A percentile compares a stretch with the other conserved stretches of the same genome.
Evolutionary conservation across 2,888 invertebrate species (phyloP).

Genomic region (Allacma fusca): DNA sequence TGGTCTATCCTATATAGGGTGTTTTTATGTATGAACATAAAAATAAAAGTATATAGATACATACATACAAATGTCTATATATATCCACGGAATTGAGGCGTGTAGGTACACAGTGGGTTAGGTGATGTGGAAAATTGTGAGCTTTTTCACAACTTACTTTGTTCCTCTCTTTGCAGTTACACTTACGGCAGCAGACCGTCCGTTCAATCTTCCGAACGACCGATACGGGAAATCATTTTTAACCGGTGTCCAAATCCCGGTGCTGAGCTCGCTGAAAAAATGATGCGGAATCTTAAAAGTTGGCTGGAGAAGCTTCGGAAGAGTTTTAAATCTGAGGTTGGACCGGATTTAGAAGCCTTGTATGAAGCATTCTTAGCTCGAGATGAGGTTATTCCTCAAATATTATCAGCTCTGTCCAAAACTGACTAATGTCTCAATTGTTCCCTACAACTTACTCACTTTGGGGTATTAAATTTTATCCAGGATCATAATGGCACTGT

Average conservation of each 20-base stretch:
- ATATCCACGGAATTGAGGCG: no score
- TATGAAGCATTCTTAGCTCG: conserved; percentile 52
- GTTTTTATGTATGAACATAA: no score
- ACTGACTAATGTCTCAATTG: neutral
- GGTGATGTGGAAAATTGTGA: neutral
- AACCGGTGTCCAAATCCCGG: conserved; percentile 57
- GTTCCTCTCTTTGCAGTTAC: conserved; percentile 38
- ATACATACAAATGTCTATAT: no score
- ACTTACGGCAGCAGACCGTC: conserved; percentile 48
- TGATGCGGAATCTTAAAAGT: conserved; percentile 55
- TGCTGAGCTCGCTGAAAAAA: conserved; percentile 48
- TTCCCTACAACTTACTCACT: neutral
- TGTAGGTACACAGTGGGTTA: neutral
- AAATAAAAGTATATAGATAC: no score
- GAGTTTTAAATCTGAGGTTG: conserved; percentile 47
- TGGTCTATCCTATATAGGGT: neutral
- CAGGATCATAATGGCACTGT: conserved; percentile 50
- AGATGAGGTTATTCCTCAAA: conserved; percentile 25
- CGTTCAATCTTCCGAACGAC: conserved; percentile 48
- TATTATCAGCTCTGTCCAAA: neutral
- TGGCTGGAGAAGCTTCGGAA: conserved; percentile 55
- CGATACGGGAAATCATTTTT: conserved; percentile 56
- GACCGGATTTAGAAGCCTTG: conserved; percentile 54
- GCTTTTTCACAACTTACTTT: no score
- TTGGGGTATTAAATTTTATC: neutral